Evolutionary conservation across 2,113 vertebrate genomes (phyloP).

Genomic region (Esox niger): DNA sequence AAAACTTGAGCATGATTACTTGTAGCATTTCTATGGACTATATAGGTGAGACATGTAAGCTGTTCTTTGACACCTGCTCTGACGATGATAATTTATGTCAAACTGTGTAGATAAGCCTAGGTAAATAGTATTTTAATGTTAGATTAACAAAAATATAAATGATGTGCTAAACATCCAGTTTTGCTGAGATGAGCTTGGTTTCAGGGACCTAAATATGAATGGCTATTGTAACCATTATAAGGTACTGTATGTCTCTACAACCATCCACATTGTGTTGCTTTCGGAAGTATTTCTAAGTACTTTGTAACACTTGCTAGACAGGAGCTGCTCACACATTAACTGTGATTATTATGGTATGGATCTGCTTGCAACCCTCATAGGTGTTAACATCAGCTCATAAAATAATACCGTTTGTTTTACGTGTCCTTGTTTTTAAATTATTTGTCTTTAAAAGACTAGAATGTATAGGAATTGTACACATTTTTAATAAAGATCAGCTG

Average conservation of each 20-base stretch:
- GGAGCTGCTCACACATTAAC: constrained; percentile 10
- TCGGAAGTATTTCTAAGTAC: background rate
- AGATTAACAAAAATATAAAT: constrained; percentile 37
- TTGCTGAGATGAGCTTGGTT: constrained; percentile 24
- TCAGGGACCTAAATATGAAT: constrained; percentile 17
- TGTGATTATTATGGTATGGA: constrained; percentile 1
- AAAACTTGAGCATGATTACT: constrained; percentile 1
- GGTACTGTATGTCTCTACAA: background rate
- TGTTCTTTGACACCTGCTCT: constrained; percentile 6
- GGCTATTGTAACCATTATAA: background rate
- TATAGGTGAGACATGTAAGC: constrained; percentile 1
- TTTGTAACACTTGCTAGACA: background rate
- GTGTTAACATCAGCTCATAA: background rate
- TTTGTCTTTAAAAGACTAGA: constrained; percentile 82
- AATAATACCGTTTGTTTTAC: background rate
- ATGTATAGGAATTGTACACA: constrained; percentile 71
- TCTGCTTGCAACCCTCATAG: background rate
- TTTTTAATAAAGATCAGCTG: constrained; percentile 72
- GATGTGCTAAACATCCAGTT: constrained; percentile 25
- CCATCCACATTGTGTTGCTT: background rate
- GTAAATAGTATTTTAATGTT: constrained; percentile 27
- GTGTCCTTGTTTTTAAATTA: constrained; percentile 74
- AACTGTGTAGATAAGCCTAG: constrained; percentile 29
- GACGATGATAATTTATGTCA: constrained; percentile 52
- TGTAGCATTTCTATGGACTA: constrained; percentile 1